phyloP scores from a whole-genome alignment of 2,888 invertebrate species.

The Synergus itoensis region DNA sequence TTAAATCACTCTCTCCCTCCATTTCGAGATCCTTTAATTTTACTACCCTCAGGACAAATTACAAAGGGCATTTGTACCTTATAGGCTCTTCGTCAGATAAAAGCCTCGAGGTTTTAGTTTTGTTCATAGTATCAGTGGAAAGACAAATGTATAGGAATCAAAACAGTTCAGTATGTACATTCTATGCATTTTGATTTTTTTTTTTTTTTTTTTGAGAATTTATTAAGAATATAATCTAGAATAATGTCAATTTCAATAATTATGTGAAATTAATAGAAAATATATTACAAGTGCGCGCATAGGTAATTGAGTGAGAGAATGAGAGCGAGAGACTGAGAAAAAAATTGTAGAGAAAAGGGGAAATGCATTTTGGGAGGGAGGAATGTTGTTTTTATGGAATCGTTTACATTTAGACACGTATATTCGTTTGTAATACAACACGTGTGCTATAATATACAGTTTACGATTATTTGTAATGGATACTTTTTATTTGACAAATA shows the following conservation, averaged over 20 bases:
- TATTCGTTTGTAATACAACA: constrained; percentile 57
- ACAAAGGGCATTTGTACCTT: constrained; percentile 50
- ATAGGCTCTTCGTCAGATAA: not conserved
- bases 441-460: constrained; percentile 71
- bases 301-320: constrained; percentile 15
- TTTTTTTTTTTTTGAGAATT: not conserved
- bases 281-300: constrained; percentile 13
- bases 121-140: constrained; percentile 1
- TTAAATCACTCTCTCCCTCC: not conserved
- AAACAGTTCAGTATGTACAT: not conserved
- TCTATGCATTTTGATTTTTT: constrained; percentile 13
- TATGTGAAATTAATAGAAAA: constrained; percentile 16
- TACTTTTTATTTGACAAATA: constrained; percentile 76
- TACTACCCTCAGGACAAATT: constrained; percentile 1
- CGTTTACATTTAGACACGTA: constrained; percentile 26
- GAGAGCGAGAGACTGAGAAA: constrained; percentile 26
- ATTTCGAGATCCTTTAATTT: not conserved
- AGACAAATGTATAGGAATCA: not conserved
- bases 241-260: not conserved
- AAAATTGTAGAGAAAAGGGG: constrained; percentile 33
- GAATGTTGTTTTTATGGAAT: constrained; percentile 25
- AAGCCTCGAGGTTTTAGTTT: not conserved
- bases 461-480: constrained; percentile 75
- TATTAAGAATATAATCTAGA: not conserved
- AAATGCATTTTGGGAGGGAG: constrained; percentile 41